These are phyloP conservation scores for Stichopus chloronotus DNA, from an alignment of 35 echinoderm and acorn worm genomes.

Conservation along the genomic window DNA sequence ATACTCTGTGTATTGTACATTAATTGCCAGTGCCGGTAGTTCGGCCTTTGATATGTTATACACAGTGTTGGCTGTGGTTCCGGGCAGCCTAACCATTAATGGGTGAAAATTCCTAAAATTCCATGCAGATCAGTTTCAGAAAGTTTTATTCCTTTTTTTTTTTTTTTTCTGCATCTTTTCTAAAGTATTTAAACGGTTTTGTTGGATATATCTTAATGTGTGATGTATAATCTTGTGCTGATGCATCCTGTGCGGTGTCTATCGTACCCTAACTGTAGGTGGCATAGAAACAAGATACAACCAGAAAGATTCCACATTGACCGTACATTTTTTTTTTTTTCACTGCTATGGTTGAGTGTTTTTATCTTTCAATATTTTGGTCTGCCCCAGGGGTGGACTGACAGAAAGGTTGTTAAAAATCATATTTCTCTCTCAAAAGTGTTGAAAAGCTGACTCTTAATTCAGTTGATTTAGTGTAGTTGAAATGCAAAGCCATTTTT, in stretches of 20 bases:
- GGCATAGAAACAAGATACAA: background rate
- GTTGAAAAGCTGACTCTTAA: background rate
- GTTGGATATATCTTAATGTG: too few relatives aligned
- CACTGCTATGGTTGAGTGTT: too few relatives aligned
- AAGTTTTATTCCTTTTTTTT: too few relatives aligned
- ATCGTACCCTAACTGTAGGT: background rate
- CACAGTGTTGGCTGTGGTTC: background rate
- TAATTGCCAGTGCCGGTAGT: background rate
- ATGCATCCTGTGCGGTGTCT: too few relatives aligned
- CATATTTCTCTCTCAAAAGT: background rate
- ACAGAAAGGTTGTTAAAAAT: background rate
- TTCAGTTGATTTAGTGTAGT: too few relatives aligned
- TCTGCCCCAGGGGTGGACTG: background rate
- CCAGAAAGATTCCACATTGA: background rate
- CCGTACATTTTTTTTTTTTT: too few relatives aligned
- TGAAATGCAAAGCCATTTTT: too few relatives aligned
- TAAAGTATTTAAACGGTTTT: too few relatives aligned
- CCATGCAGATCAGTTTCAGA: background rate
- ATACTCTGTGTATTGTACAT: background rate
- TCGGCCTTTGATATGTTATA: background rate
- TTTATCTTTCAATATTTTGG: too few relatives aligned
- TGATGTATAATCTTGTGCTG: too few relatives aligned
- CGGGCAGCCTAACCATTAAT: background rate
- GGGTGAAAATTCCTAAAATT: background rate
- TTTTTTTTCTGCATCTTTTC: too few relatives aligned